Evolutionary conservation across 2,113 vertebrate genomes (phyloP).

Genomic region (Cephalopterus ornatus): DNA sequence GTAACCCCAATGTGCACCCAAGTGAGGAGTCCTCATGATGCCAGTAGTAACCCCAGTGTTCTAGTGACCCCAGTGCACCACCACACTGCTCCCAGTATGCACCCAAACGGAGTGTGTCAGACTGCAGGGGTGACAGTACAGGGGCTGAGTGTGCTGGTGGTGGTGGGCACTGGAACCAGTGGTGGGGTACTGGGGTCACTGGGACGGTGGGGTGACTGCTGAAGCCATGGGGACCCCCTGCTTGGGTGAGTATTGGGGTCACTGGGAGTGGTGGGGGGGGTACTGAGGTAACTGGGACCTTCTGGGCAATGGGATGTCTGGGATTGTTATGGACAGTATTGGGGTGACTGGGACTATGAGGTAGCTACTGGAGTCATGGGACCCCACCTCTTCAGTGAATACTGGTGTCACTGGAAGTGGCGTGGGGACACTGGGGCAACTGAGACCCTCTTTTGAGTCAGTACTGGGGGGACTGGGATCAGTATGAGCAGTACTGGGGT

Average conservation of each 20-base stretch:
- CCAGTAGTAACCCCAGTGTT: not conserved
- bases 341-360: not conserved
- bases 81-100: not conserved
- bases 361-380: not conserved
- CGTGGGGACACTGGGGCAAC: too few species aligned
- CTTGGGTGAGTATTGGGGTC: not conserved
- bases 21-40: not conserved
- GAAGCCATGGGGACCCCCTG: not conserved
- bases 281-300: not conserved
- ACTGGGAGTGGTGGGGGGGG: not conserved
- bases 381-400: not conserved
- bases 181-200: not conserved
- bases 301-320: not conserved
- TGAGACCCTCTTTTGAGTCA: not conserved
- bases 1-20: not conserved
- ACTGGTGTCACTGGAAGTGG: not conserved
- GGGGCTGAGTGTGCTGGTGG: not conserved
- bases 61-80: not conserved
- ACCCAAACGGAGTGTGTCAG: not conserved
- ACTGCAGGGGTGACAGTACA: not conserved
- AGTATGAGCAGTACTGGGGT: not conserved
- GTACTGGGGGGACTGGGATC: not conserved
- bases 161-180: not conserved
- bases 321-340: not conserved
- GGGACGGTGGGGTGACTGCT: not conserved